Evolutionary conservation across 2,888 invertebrate genomes (phyloP), one percentile per base, ranked within the genome.

Genomic region (Rhyacophila evoluta): DNA sequence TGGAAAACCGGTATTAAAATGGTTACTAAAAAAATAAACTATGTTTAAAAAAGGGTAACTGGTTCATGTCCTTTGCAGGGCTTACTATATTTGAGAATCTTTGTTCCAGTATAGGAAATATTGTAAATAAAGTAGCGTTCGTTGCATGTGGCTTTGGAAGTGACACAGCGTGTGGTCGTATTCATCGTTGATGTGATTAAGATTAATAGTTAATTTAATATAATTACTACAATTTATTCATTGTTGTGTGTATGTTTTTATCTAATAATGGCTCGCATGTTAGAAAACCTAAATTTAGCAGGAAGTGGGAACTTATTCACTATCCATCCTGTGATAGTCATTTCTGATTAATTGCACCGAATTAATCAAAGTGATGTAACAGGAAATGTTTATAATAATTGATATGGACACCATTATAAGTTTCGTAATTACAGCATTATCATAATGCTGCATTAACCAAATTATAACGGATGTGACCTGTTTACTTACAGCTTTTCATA

Each of bases 141-240:
- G 19, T 55, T 55, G 55, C 55, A 55, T 55, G 55, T 55, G 55
- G 25, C 55, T 55, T 55, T 55, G 15, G 55, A 55, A 55, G 55
- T 55, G 55, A 55, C 55, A 19, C 55, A 55, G 55, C 55, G 55
- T 55, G 55, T 55, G 55, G 55, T 55, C 55, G 55, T 25, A 55
- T 55, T 55, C 55, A 55, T 55, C 55, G 55, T 12, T 55, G 55
- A 55, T 55, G 25, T 55, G 55, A 55, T 55, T 55, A 55, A 55
- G 55, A 55, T 55, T 55, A 55, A 55, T 55, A 25, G 55, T 55
- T 55, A 55, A 55, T 55, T 55, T 55, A 55, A 55, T 55, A 55
- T 55, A 55, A 55, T 55, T 55, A 55, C 55, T 25, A 55, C 55
- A 55, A 55, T 41, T 41, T 55, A 55, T 19, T 55, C 55, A 55